Evolutionary conservation across 2,888 invertebrate genomes (phyloP).

Genomic region (Carpatolechia fugitivella): DNA sequence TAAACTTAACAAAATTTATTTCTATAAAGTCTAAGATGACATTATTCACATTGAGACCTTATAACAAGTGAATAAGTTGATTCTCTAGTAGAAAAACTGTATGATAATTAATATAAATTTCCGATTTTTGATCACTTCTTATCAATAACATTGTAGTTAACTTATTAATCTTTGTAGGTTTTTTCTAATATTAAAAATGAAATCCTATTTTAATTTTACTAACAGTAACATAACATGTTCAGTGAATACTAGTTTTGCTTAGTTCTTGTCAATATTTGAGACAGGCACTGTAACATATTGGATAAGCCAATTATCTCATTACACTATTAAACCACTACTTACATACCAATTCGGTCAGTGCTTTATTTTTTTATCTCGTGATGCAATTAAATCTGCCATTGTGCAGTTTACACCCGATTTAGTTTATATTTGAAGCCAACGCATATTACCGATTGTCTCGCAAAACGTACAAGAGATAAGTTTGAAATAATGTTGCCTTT

Average conservation of each 20-base stretch:
- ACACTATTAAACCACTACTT: no score
- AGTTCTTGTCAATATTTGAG: background rate
- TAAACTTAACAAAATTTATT: background rate
- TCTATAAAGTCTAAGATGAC: background rate
- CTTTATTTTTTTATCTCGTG: no score
- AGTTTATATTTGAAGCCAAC: no score
- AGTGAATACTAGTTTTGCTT: background rate
- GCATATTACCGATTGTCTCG: no score
- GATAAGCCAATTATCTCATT: background rate
- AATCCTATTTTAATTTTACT: background rate
- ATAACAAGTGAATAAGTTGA: slow-evolving; percentile 13
- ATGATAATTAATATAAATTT: slow-evolving; percentile 20
- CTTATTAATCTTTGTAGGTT: slow-evolving; percentile 7
- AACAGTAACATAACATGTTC: background rate
- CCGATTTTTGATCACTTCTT: slow-evolving; percentile 30
- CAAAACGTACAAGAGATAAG: no score
- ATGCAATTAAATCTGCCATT: no score
- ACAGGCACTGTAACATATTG: background rate
- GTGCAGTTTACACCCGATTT: no score
- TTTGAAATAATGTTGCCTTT: no score
- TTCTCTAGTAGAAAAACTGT: slow-evolving; percentile 12
- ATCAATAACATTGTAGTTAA: slow-evolving; percentile 3
- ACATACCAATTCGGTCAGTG: no score
- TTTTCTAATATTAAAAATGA: background rate
- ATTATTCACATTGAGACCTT: slow-evolving; percentile 18